Percentiles rank a stretch among this genome's conserved stretches.
Conservation (phyloP, 1,140 invertebrate species). For the Lamellibrachia luymesi region DNA sequence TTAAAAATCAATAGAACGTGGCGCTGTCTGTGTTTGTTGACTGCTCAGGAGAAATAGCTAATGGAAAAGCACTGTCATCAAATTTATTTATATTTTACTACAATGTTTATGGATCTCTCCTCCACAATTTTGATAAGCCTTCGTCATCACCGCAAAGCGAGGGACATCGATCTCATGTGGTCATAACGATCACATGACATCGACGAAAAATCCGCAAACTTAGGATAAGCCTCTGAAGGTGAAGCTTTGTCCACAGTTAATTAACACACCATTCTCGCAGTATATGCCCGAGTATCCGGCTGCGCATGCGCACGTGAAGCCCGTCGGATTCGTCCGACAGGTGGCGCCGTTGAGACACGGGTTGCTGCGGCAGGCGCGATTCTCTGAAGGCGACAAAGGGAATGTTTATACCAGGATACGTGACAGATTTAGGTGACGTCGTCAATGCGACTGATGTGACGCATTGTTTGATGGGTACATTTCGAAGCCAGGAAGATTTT, state of each 20-base stretch:
- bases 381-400: background rate
- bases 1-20: too few species aligned
- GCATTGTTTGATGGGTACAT: too few species aligned
- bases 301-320: conserved; percentile 71
- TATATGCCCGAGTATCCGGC: conserved; percentile 61
- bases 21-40: too few species aligned
- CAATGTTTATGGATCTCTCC: too few species aligned
- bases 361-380: background rate
- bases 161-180: too few species aligned
- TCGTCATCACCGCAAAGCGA: too few species aligned
- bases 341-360: conserved; percentile 81
- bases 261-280: conserved; percentile 37
- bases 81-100: too few species aligned
- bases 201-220: background rate
- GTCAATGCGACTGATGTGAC: too few species aligned
- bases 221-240: background rate
- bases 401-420: background rate
- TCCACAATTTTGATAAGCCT: too few species aligned
- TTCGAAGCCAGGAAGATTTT: conserved; percentile 72
- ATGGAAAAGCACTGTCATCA: too few species aligned
- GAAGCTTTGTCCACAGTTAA: background rate
- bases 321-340: conserved; percentile 63
- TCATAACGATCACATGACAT: too few species aligned
- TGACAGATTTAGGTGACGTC: background rate
- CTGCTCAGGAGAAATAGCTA: too few species aligned